A percentile compares a stretch with the other conserved stretches of the same genome.
These are phyloP conservation scores for Mobula birostris DNA, from an alignment of 2,113 vertebrate genomes.

Conservation along the genomic window DNA sequence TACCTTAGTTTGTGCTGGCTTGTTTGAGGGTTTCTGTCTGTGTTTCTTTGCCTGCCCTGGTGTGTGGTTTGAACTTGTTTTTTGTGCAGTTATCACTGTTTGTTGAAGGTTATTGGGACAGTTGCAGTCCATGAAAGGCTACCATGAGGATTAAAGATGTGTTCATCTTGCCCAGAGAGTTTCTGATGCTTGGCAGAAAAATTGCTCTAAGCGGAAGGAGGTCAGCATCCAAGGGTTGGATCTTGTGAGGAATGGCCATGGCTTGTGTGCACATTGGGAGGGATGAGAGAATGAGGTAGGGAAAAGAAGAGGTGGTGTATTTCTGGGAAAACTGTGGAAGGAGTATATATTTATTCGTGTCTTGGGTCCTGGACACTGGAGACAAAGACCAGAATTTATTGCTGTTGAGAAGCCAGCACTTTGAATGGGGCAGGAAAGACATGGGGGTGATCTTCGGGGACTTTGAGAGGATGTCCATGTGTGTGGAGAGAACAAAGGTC, in stretches of 20 bases:
- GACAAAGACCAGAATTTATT: too few relatives aligned
- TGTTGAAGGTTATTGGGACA: neutral
- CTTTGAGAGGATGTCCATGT: neutral
- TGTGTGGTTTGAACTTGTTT: neutral
- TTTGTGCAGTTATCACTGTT: neutral
- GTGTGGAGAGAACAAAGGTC: neutral
- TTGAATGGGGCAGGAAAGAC: too few relatives aligned
- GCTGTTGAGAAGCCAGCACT: too few relatives aligned
- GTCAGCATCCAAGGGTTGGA: neutral
- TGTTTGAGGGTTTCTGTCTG: too few relatives aligned
- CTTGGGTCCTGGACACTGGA: too few relatives aligned
- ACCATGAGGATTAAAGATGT: too few relatives aligned
- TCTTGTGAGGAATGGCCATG: neutral
- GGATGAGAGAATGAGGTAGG: neutral
- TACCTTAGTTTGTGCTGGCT: too few relatives aligned
- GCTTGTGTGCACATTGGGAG: too few relatives aligned
- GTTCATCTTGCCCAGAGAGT: neutral
- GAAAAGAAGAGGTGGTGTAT: neutral
- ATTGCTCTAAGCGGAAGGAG: neutral
- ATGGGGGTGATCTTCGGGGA: neutral
- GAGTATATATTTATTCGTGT: too few relatives aligned
- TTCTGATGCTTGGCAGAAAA: neutral
- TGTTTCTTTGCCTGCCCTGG: too few relatives aligned
- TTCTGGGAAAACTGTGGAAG: neutral
- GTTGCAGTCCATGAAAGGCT: neutral